Conservation (phyloP, 2,113 vertebrate genomes). For the Struthio camelus region DNA sequence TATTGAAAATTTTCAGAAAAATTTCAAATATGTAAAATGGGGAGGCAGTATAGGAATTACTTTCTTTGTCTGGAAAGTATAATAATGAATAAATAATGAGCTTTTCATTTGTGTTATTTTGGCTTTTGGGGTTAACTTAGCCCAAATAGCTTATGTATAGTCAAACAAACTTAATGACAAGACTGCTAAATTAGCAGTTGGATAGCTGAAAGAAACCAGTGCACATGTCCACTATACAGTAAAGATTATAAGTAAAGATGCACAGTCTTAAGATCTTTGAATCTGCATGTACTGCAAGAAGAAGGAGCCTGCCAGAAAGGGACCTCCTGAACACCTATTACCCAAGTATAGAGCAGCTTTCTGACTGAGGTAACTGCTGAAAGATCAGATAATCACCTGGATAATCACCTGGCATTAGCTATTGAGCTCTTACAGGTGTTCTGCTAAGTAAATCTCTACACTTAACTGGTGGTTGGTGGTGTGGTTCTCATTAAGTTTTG, state of each 20-base stretch:
- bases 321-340: neutral
- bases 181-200: neutral
- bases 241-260: neutral
- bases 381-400: neutral
- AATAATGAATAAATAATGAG: neutral
- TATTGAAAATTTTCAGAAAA: neutral
- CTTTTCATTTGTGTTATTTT: neutral
- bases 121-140: neutral
- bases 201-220: neutral
- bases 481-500: neutral
- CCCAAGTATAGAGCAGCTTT: neutral
- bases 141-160: neutral
- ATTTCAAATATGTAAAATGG: neutral
- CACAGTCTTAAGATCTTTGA: neutral
- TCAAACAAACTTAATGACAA: neutral
- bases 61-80: neutral
- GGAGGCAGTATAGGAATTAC: neutral
- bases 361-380: neutral
- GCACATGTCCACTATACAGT: neutral
- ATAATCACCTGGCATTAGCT: neutral
- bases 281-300: neutral
- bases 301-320: neutral
- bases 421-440: neutral
- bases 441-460: neutral
- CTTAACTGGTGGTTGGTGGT: neutral